A percentile compares a stretch with the other conserved stretches of the same genome.
phyloP scores from a whole-genome alignment of 2,113 vertebrate species.

The Mobula hypostoma region DNA sequence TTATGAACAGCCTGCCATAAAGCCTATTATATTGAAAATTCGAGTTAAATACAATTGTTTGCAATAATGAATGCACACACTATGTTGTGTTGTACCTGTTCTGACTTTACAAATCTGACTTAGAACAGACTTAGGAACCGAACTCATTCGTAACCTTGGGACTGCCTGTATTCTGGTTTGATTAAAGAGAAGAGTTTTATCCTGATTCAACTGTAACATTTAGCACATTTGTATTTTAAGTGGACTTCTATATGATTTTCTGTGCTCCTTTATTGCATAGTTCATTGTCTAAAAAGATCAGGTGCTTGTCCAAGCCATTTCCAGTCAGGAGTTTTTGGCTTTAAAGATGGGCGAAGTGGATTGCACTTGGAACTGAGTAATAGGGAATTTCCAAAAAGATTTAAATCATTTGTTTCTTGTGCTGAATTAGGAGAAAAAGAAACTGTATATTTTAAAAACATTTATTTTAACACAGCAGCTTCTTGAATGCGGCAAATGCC shows the following conservation, averaged over 20 bases:
- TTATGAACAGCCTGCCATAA: too few relatives aligned
- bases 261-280: background rate
- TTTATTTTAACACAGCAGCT: slow-evolving; percentile 62
- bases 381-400: background rate
- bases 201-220: background rate
- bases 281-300: background rate
- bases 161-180: background rate
- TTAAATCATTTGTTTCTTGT: background rate
- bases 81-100: too few relatives aligned
- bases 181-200: background rate
- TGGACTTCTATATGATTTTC: background rate
- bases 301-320: background rate
- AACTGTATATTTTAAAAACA: background rate
- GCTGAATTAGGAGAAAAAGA: background rate
- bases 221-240: background rate
- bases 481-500: slow-evolving; percentile 98
- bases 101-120: too few relatives aligned
- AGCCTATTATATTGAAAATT: too few relatives aligned
- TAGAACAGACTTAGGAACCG: too few relatives aligned
- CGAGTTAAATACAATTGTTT: too few relatives aligned
- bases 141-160: too few relatives aligned
- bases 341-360: background rate
- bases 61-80: too few relatives aligned
- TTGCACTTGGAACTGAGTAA: background rate
- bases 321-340: background rate